Percentiles rank a stretch among this genome's conserved stretches.
These are phyloP conservation scores for Axinella damicornis DNA, from an alignment of 37 sponge, comb jelly and placozoan genomes.

Conservation along the genomic window DNA sequence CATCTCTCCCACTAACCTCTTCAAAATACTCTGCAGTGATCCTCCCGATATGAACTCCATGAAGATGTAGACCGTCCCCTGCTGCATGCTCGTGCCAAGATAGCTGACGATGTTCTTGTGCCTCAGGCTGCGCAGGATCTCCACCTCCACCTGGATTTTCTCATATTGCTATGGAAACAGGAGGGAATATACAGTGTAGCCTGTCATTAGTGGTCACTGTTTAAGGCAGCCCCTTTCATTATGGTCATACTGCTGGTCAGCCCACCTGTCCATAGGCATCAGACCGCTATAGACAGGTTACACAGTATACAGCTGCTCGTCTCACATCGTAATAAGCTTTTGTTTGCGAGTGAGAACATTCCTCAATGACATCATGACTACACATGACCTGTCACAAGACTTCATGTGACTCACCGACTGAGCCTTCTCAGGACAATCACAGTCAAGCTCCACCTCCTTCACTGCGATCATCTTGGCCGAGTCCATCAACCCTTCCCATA, in stretches of 20 bases:
- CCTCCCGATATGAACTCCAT: constrained; percentile 96
- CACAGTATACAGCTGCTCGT: too few species aligned
- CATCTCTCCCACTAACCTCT: constrained; percentile 54
- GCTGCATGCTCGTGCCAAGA: constrained; percentile 78
- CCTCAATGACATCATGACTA: too few species aligned
- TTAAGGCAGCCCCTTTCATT: too few species aligned
- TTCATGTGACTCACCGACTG: constrained; percentile 59
- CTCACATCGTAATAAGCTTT: too few species aligned
- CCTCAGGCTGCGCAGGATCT: constrained; percentile 71
- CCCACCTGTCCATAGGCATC: too few species aligned
- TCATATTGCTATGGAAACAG: constrained; percentile 78
- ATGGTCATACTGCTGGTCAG: too few species aligned
- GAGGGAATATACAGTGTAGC: too few species aligned
- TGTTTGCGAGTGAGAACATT: too few species aligned
- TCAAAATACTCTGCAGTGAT: constrained; percentile 77
- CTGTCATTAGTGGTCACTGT: too few species aligned
- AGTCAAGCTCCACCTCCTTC: constrained; percentile 89
- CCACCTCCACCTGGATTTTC: constrained; percentile 87
- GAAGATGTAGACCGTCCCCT: constrained; percentile 80
- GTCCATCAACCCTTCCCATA: constrained; percentile 84
- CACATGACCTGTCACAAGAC: too few species aligned
- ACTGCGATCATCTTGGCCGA: constrained; percentile 88
- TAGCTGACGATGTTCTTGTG: constrained; percentile 92
- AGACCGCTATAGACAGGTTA: too few species aligned
- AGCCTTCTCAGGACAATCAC: constrained; percentile 68